phyloP scores from a whole-genome alignment of 2,888 invertebrate species.

The Dichetophora obliterata region DNA sequence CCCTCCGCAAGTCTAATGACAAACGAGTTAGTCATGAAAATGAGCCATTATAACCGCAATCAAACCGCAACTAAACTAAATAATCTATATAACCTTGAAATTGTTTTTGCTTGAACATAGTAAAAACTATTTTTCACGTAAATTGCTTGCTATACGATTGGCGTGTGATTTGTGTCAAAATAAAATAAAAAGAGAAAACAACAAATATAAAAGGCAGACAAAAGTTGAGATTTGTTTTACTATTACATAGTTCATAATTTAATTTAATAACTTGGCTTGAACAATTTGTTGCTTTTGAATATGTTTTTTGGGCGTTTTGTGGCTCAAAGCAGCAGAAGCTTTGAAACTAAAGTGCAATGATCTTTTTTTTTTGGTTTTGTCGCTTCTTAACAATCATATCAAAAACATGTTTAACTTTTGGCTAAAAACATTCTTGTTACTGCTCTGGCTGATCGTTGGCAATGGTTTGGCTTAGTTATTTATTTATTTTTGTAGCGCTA shows the following conservation, averaged over 20 bases:
- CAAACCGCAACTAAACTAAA: background rate
- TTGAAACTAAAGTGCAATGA: conserved; percentile 21
- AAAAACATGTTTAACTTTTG: background rate
- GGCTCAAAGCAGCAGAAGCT: background rate
- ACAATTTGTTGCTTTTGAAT: background rate
- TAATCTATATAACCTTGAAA: conserved; percentile 1
- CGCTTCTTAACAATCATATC: no score
- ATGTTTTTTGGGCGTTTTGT: background rate
- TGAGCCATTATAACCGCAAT: background rate
- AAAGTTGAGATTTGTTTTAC: background rate
- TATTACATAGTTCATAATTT: conserved; percentile 1
- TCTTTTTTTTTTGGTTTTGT: background rate
- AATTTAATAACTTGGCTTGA: background rate
- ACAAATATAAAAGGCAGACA: no score
- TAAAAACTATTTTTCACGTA: background rate
- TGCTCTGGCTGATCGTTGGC: background rate
- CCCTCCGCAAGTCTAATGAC: background rate
- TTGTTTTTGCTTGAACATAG: background rate
- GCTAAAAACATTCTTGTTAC: background rate
- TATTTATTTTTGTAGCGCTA: background rate
- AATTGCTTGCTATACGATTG: conserved; percentile 6
- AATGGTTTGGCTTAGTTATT: background rate
- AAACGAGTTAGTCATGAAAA: conserved; percentile 11
- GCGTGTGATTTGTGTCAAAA: conserved; percentile 6
- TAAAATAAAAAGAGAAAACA: background rate